Conservation (phyloP, 2,113 vertebrate genomes). For the Myocastor coypus region DNA sequence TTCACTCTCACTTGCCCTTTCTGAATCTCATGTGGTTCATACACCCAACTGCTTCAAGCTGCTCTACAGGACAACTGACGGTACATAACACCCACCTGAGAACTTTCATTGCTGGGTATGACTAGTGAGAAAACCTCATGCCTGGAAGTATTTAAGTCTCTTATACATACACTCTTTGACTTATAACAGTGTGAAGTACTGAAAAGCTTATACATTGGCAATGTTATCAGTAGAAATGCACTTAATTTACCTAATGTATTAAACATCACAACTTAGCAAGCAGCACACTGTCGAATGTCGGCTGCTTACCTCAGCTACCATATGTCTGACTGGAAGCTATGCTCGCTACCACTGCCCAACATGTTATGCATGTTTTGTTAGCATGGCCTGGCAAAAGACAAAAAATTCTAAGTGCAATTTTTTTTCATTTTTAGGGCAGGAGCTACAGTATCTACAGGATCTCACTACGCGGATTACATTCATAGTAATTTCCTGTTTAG, state of each 20-base stretch:
- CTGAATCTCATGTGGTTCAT: neutral
- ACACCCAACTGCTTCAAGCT: neutral
- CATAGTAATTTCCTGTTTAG: too few species aligned
- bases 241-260: neutral
- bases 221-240: neutral
- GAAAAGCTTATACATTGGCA: neutral
- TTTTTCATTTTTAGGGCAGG: too few species aligned
- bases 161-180: neutral
- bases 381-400: neutral
- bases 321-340: neutral
- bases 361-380: neutral
- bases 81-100: neutral
- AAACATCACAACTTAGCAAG: neutral
- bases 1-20: neutral
- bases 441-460: too few species aligned
- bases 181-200: neutral
- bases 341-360: neutral
- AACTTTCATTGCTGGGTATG: neutral
- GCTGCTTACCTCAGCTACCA: neutral
- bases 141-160: neutral
- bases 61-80: neutral
- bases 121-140: neutral
- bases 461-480: too few species aligned
- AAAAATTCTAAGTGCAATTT: neutral
- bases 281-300: neutral